Evolutionary conservation across 2,797 vertebrate species (phyloP).

Genomic region (Apogon talboti): DNA sequence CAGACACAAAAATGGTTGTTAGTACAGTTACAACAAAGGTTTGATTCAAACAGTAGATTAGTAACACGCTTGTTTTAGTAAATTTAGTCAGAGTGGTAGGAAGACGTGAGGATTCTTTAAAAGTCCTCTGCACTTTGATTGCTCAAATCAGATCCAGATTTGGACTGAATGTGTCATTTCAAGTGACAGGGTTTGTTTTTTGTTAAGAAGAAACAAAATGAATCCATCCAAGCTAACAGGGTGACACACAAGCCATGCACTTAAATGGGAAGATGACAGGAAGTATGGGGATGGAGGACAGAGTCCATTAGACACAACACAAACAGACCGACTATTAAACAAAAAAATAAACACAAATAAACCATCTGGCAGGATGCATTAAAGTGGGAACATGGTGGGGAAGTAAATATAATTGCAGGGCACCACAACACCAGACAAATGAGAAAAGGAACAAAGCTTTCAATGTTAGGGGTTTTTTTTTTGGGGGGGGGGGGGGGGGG

Average conservation of each 20-base stretch:
- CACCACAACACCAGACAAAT: slow-evolving; percentile 66
- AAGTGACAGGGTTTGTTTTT: slow-evolving; percentile 77
- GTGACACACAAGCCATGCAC: slow-evolving; percentile 83
- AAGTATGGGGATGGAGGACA: slow-evolving; percentile 16
- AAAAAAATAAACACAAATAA: slow-evolving; percentile 3
- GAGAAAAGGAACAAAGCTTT: slow-evolving; percentile 27
- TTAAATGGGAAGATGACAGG: slow-evolving; percentile 42
- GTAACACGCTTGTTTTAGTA: slow-evolving; percentile 83
- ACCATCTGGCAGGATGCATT: slow-evolving; percentile 61
- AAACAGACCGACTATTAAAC: slow-evolving; percentile 49
- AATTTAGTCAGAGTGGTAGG: slow-evolving; percentile 74
- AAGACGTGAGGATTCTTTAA: slow-evolving; percentile 75
- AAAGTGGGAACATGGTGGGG: slow-evolving; percentile 30
- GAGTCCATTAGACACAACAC: slow-evolving; percentile 60
- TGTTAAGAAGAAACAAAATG: slow-evolving; percentile 80
- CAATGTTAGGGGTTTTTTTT: slow-evolving; percentile 36
- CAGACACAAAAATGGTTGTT: slow-evolving; percentile 93
- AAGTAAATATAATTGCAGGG: slow-evolving; percentile 34
- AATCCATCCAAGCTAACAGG: slow-evolving; percentile 79
- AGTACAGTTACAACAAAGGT: slow-evolving; percentile 89
- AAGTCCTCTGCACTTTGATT: slow-evolving; percentile 83
- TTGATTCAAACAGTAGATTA: slow-evolving; percentile 85
- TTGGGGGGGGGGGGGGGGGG: too few species aligned
- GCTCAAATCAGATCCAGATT: slow-evolving; percentile 81
- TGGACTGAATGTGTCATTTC: slow-evolving; percentile 75